Base-by-base conservation (phyloP, 1,140 invertebrate genomes). In the Hesperophylax magnus region DNA sequence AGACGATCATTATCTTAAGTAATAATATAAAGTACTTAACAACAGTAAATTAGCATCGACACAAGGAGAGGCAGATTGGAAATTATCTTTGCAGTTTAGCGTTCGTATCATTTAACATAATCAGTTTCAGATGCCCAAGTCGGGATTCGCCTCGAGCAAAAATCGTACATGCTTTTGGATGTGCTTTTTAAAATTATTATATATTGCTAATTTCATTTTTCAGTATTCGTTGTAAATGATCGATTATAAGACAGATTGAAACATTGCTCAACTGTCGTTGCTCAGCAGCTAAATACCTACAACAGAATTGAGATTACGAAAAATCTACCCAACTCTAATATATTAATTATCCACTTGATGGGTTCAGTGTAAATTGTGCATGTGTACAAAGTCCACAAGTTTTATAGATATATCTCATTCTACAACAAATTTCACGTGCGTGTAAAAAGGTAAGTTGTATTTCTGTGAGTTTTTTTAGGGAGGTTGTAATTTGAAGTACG, bases 311-410 rank as follows among this genome's bases (percentile, higher is more conserved):
- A 72, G 69, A 72, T 72, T 72, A 72, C 47, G 18, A 27, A 31
- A 27, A 18, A 24, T 24, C 69, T 72, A 72, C 47, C 47, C 39
- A 72, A 52, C 9, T 54, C 69, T 27, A 56, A 72, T 56, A 72
- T 54, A 72, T 72, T 72, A 53, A 72, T 72, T 72, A 72, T 72
- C 47, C 69, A 72, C 69, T 72, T 72, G 69, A 34, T 65, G 63
- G 24, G n/a, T 58, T 47, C 39, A 47, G 20, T 58, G 9, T 61
- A 61, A 27, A 17, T 34, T 31, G 27, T 31, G 8, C 39, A 47
- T 47, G 39, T 31, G 39, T 53, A 53, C 52, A 72, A 72, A 14
- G 69, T 72, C 22, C 53, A 24, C n/a, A 54, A 72, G 52, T 17
- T 22, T 24, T 3, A 14, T 15, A 24, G 0, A 14, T 9, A 47